Percentiles rank a stretch among this genome's conserved stretches.
These are phyloP conservation scores for Drosophila peninsularis DNA, from an alignment of 2,888 invertebrate genomes.

Conservation along the genomic window DNA sequence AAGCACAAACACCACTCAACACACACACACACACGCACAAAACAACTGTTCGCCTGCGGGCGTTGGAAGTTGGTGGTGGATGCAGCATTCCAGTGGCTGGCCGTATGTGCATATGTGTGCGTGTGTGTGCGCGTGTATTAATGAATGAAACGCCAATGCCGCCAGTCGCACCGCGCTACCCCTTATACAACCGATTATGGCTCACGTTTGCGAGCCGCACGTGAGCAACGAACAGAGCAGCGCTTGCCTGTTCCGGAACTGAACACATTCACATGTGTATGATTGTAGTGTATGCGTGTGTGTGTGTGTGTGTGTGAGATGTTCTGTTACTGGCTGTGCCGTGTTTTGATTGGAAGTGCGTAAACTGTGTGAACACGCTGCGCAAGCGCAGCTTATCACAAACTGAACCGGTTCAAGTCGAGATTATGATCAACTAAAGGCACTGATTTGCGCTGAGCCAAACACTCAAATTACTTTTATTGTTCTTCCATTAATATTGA, in stretches of 20 bases:
- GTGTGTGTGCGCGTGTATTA: slow-evolving; percentile 60
- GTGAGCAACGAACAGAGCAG: slow-evolving; percentile 48
- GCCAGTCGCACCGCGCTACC: slow-evolving; percentile 39
- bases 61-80: slow-evolving; percentile 70
- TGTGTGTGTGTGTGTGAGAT: slow-evolving; percentile 3
- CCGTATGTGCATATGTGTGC: slow-evolving; percentile 21
- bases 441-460: not conserved
- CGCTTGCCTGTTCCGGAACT: slow-evolving; percentile 33
- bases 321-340: slow-evolving; percentile 19
- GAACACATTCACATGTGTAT: slow-evolving; percentile 4
- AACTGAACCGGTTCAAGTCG: not conserved
- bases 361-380: slow-evolving; percentile 34
- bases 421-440: not conserved
- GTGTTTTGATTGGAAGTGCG: slow-evolving; percentile 62
- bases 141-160: slow-evolving; percentile 77
- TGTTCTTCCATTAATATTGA: not conserved
- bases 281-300: not conserved
- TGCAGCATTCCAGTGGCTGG: slow-evolving; percentile 68
- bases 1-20: slow-evolving; percentile 27
- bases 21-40: slow-evolving; percentile 26
- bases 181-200: slow-evolving; percentile 21
- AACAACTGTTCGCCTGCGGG: slow-evolving; percentile 57
- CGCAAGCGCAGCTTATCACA: slow-evolving; percentile 46
- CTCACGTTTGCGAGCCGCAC: slow-evolving; percentile 62
- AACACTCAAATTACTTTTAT: not conserved